These are phyloP conservation scores for Dallia pectoralis DNA, from an alignment of 2,797 vertebrate species.

Conservation along the genomic window DNA sequence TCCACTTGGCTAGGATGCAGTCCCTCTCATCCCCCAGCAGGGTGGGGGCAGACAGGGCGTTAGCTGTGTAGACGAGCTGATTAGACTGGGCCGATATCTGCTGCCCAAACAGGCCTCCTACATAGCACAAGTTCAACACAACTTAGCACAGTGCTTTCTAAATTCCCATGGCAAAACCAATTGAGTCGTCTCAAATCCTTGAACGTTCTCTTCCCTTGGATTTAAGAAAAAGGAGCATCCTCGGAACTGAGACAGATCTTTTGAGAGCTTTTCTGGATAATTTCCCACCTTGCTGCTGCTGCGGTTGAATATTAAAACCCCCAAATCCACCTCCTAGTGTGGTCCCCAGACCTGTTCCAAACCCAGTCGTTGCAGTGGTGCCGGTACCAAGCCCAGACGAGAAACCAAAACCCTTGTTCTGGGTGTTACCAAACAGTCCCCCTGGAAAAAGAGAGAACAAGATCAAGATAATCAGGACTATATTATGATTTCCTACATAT, in stretches of 20 bases:
- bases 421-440: slow-evolving; percentile 87
- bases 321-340: slow-evolving; percentile 86
- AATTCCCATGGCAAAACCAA: too few relatives aligned
- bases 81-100: slow-evolving; percentile 82
- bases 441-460: slow-evolving; percentile 51
- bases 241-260: background rate
- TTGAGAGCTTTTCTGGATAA: background rate
- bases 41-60: slow-evolving; percentile 90
- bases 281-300: slow-evolving; percentile 78
- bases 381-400: slow-evolving; percentile 83
- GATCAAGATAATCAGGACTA: background rate
- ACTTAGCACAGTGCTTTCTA: background rate
- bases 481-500: background rate
- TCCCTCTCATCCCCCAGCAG: slow-evolving; percentile 95
- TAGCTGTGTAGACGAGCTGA: slow-evolving; percentile 93
- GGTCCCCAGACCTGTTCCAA: slow-evolving; percentile 84
- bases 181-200: background rate
- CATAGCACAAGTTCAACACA: background rate
- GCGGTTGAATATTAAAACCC: slow-evolving; percentile 84
- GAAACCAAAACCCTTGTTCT: slow-evolving; percentile 96
- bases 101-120: slow-evolving; percentile 85
- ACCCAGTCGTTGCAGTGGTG: slow-evolving; percentile 75
- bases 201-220: background rate
- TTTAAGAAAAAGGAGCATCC: background rate
- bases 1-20: slow-evolving; percentile 96